Evolutionary conservation across 2,888 invertebrate genomes (phyloP).

Genomic region (Folsomia candida): DNA sequence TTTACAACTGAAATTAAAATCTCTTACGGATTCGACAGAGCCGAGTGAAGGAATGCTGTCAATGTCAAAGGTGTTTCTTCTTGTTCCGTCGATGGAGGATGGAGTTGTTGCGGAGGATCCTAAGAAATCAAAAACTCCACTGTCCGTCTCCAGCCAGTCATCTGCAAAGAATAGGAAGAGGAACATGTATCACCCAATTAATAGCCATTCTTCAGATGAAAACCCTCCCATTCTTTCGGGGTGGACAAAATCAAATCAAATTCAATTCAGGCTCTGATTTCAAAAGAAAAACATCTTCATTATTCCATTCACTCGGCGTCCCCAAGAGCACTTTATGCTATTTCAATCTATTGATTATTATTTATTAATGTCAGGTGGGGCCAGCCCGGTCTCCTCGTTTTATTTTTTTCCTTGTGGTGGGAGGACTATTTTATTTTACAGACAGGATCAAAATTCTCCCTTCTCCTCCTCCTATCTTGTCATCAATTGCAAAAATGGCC

Average conservation of each 20-base stretch:
- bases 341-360: no score
- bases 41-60: slow-evolving; percentile 22
- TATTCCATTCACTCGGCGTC: not conserved
- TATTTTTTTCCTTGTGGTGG: no score
- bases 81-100: slow-evolving; percentile 10
- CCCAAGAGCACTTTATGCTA: no score
- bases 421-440: no score
- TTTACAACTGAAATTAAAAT: not conserved
- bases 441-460: no score
- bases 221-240: not conserved
- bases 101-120: slow-evolving; percentile 26
- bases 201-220: not conserved
- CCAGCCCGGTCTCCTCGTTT: no score
- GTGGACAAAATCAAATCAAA: not conserved
- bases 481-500: not conserved
- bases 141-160: slow-evolving; percentile 49
- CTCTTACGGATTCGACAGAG: slow-evolving; percentile 32
- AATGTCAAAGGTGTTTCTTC: slow-evolving; percentile 11
- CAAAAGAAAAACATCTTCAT: no score
- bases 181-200: not conserved
- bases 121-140: slow-evolving; percentile 48
- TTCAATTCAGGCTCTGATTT: not conserved
- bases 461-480: not conserved
- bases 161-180: slow-evolving; percentile 31
- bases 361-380: no score